Evolutionary conservation across 1,140 invertebrate species (phyloP).

Genomic region (Drosophila auraria): DNA sequence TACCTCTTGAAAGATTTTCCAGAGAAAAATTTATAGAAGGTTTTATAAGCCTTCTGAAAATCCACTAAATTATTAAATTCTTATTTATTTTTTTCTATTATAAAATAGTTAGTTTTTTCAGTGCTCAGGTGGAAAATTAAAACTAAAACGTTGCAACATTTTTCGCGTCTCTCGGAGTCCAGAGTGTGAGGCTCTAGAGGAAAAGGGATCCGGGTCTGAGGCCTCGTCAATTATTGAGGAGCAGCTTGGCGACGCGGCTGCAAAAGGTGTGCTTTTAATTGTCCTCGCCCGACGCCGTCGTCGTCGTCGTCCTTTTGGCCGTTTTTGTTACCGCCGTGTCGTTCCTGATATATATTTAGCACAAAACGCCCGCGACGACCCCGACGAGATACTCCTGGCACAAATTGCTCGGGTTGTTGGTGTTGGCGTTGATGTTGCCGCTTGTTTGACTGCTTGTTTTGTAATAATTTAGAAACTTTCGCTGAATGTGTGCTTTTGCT

Average conservation of each 20-base stretch:
- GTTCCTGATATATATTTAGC: slow-evolving; percentile 66
- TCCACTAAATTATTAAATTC: too few species aligned
- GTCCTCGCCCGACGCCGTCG: slow-evolving; percentile 43
- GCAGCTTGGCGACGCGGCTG: slow-evolving; percentile 60
- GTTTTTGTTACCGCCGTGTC: slow-evolving; percentile 30
- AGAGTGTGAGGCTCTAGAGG: neutral
- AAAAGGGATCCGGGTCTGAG: slow-evolving; percentile 17
- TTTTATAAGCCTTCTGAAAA: neutral
- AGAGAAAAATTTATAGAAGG: neutral
- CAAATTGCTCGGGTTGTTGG: slow-evolving; percentile 61
- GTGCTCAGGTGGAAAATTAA: slow-evolving; percentile 49
- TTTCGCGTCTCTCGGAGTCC: slow-evolving; percentile 36
- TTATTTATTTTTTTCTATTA: neutral
- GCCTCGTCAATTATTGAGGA: slow-evolving; percentile 77
- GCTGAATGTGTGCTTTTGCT: slow-evolving; percentile 77
- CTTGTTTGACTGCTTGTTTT: slow-evolving; percentile 77
- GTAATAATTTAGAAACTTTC: slow-evolving; percentile 82
- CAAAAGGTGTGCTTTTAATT: slow-evolving; percentile 82
- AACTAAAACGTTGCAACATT: slow-evolving; percentile 75
- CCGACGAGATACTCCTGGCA: slow-evolving; percentile 59
- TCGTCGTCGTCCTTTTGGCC: slow-evolving; percentile 31
- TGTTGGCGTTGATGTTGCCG: slow-evolving; percentile 43
- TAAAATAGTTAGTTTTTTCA: neutral
- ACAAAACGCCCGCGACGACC: slow-evolving; percentile 43
- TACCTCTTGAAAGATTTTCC: neutral